phyloP scores from a whole-genome alignment of 2,797 vertebrate species.

The Arvicola amphibius region DNA sequence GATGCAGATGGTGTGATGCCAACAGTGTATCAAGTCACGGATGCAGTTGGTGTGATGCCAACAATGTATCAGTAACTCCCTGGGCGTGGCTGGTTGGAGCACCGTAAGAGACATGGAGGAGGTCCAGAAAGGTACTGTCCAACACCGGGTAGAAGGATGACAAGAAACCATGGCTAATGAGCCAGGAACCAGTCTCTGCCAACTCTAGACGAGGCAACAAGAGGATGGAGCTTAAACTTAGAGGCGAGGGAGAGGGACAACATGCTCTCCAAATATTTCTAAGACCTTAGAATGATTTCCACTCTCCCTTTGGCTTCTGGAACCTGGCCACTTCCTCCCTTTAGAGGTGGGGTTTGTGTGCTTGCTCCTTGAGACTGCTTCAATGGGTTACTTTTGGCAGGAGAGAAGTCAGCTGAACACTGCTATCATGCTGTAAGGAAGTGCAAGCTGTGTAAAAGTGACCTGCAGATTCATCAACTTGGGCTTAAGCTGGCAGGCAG shows the following conservation, averaged over 20 bases:
- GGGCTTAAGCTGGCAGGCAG: not conserved
- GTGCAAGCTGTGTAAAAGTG: not conserved
- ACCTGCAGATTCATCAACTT: not conserved
- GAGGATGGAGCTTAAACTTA: not conserved
- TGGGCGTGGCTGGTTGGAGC: not conserved
- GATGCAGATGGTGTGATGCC: too few species aligned
- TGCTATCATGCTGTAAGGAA: not conserved
- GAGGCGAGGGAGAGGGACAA: not conserved
- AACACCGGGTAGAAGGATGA: not conserved
- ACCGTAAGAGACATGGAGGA: too few species aligned
- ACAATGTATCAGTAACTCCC: not conserved
- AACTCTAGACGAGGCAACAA: rapidly evolving
- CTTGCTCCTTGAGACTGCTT: not conserved
- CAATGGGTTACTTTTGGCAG: not conserved
- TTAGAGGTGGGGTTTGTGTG: not conserved
- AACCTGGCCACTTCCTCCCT: not conserved
- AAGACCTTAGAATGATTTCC: not conserved
- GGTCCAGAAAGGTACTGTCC: not conserved
- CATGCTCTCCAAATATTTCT: not conserved
- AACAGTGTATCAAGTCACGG: too few species aligned
- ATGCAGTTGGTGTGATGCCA: not conserved
- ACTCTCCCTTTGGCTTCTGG: not conserved
- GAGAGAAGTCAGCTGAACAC: not conserved
- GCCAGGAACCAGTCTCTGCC: not conserved
- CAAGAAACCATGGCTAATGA: not conserved